These are phyloP conservation scores for Ciona savignyi DNA, from an alignment of 23 tunicate genomes.

Conservation along the genomic window DNA sequence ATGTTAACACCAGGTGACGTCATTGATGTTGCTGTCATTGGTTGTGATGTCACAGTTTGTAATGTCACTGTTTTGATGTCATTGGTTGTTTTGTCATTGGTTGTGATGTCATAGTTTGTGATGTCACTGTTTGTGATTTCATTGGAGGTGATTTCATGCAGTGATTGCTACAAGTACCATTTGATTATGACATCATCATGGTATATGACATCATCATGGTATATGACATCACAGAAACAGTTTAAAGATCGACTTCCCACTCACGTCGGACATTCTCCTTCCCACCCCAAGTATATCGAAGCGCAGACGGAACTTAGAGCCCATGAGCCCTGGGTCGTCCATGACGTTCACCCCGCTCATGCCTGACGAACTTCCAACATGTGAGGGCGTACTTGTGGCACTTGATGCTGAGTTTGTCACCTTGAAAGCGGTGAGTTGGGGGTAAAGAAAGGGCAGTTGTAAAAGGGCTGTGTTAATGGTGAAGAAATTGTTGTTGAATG, in stretches of 20 bases:
- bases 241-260: slow-evolving; percentile 43
- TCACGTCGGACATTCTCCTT: slow-evolving; percentile 51
- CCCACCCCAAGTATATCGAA: slow-evolving; percentile 83
- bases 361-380: slow-evolving; percentile 41
- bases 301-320: slow-evolving; percentile 33
- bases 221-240: slow-evolving; percentile 23
- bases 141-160: too few species aligned
- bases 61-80: too few species aligned
- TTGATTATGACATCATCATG: too few species aligned
- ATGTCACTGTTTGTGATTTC: too few species aligned
- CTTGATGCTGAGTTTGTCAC: slow-evolving; percentile 97
- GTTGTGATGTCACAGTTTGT: background rate
- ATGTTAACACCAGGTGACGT: slow-evolving; percentile 40
- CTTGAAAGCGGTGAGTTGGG: slow-evolving; percentile 68
- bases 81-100: too few species aligned
- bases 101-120: background rate
- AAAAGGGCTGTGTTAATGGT: too few species aligned
- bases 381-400: slow-evolving; percentile 55
- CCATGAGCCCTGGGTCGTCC: slow-evolving; percentile 39
- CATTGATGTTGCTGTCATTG: too few species aligned
- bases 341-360: slow-evolving; percentile 60
- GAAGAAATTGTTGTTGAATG: too few species aligned
- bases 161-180: too few species aligned
- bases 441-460: too few species aligned
- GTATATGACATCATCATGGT: too few species aligned